Percentiles rank a stretch among this genome's conserved stretches.
Evolutionary conservation across 2,888 invertebrate species (phyloP).

Genomic region (Acronicta aceris): DNA sequence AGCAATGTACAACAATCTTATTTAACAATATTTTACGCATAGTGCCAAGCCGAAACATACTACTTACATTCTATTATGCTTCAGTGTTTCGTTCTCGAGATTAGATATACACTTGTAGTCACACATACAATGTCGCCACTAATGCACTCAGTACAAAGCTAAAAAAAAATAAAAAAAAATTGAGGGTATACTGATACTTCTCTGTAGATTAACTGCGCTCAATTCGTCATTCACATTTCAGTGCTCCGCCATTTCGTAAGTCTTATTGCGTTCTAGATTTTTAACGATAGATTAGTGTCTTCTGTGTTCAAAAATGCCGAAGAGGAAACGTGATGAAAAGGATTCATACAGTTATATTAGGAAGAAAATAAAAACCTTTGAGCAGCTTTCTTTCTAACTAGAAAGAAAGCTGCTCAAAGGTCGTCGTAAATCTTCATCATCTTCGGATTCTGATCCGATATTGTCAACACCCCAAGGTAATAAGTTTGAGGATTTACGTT

Average conservation of each 20-base stretch:
- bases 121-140: slow-evolving; percentile 3
- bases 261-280: background rate
- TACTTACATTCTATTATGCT: too few species aligned
- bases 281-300: background rate
- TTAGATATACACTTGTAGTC: slow-evolving; percentile 4
- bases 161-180: background rate
- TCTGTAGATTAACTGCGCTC: background rate
- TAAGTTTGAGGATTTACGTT: background rate
- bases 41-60: too few species aligned
- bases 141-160: background rate
- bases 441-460: background rate
- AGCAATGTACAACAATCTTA: too few species aligned
- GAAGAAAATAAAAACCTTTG: background rate
- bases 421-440: slow-evolving; percentile 5
- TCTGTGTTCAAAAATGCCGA: too few species aligned
- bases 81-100: too few species aligned
- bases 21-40: too few species aligned
- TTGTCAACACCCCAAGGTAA: background rate
- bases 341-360: background rate
- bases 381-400: too few species aligned
- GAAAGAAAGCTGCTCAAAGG: slow-evolving; percentile 1
- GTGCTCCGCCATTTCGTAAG: background rate
- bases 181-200: background rate
- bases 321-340: slow-evolving; percentile 1
- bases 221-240: slow-evolving; percentile 1